Evolutionary conservation across 2,888 invertebrate genomes (phyloP).

Genomic region (Drosophila aldrichi): DNA sequence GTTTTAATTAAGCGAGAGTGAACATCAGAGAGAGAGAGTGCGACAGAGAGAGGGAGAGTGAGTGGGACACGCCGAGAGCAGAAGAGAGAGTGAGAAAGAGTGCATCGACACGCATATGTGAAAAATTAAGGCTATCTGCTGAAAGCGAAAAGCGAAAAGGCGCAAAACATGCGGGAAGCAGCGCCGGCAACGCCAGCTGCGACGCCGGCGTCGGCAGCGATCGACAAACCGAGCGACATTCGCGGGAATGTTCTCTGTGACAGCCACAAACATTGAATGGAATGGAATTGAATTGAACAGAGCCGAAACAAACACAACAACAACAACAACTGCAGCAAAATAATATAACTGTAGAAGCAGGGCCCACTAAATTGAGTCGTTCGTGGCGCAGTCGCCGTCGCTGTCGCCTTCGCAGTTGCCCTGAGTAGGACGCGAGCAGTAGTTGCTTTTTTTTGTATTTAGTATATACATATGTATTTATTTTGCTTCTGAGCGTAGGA

Average conservation of each 20-base stretch:
- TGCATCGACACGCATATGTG: conserved; percentile 70
- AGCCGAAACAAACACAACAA: conserved; percentile 9
- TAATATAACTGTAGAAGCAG: conserved; percentile 50
- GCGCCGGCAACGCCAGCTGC: conserved; percentile 55
- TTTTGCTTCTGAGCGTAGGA: conserved; percentile 23
- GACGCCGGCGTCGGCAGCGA: conserved; percentile 49
- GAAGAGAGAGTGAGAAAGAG: conserved; percentile 34
- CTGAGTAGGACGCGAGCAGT: conserved; percentile 63
- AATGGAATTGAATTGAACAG: conserved; percentile 59
- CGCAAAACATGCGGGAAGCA: conserved; percentile 72
- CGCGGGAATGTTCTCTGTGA: conserved; percentile 35
- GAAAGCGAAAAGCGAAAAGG: conserved; percentile 58
- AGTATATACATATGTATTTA: conserved; percentile 4
- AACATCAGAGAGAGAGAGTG: conserved; percentile 11
- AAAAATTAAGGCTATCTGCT: conserved; percentile 71
- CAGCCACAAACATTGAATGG: conserved; percentile 45
- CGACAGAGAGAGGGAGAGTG: conserved; percentile 13
- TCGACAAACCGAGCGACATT: conserved; percentile 39
- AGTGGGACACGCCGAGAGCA: neutral
- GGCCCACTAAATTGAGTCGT: conserved; percentile 75
- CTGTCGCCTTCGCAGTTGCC: conserved; percentile 37
- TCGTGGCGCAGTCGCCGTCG: conserved; percentile 52
- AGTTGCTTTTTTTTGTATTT: conserved; percentile 20
- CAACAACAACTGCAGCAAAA: conserved; percentile 12
- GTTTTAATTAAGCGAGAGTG: conserved; percentile 74